Evolutionary conservation across 2,888 invertebrate genomes (phyloP).

Genomic region (Leptopilina myrica): DNA sequence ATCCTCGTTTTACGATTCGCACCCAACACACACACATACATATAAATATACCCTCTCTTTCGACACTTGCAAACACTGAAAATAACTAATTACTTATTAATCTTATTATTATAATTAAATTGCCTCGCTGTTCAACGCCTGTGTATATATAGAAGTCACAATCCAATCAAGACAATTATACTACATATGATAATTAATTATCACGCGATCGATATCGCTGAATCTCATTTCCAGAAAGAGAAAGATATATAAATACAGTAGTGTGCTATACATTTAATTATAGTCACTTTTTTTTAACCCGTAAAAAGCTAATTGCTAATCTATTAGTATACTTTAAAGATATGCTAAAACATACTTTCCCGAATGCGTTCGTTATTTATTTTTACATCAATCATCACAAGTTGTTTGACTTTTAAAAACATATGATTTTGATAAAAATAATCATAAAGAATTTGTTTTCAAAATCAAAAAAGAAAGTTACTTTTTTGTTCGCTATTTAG

Average conservation of each 20-base stretch:
- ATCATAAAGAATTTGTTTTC: no score
- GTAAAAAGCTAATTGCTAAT: neutral
- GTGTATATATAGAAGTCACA: neutral
- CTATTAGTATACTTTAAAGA: neutral
- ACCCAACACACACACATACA: neutral
- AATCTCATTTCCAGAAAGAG: neutral
- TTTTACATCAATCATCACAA: no score
- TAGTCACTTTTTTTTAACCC: neutral
- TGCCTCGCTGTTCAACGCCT: neutral
- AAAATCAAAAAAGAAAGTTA: no score
- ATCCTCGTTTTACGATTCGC: neutral
- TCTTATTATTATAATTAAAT: constrained; percentile 32
- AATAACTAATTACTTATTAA: constrained; percentile 28
- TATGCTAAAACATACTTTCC: neutral
- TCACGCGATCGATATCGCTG: constrained; percentile 39
- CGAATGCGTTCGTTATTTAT: neutral
- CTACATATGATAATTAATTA: neutral
- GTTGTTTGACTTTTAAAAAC: no score
- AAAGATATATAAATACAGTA: neutral
- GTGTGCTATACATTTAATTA: constrained; percentile 2
- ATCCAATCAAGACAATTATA: constrained; percentile 16
- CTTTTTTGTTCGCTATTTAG: no score
- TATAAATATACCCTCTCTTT: neutral
- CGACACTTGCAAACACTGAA: neutral
- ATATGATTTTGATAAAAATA: no score